Percentiles rank a stretch among this genome's conserved stretches.
Conservation (phyloP, 2,888 invertebrate species). For the Cryptocephalus primarius region DNA sequence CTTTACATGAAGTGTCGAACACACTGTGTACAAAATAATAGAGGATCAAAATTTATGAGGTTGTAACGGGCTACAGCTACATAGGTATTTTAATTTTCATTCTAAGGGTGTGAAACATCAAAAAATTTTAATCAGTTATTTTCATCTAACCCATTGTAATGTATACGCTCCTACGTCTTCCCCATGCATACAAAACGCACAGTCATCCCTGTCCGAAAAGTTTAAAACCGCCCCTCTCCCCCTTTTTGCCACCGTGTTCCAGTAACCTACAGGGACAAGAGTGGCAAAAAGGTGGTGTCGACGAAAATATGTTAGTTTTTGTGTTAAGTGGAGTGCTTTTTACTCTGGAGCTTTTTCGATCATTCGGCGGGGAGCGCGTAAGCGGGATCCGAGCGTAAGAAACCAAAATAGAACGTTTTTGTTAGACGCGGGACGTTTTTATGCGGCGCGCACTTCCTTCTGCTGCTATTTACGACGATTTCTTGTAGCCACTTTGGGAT, state of each 20-base stretch:
- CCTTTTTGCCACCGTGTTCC: not conserved
- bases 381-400: conserved; percentile 18
- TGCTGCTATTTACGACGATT: conserved; percentile 18
- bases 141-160: no score
- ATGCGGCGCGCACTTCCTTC: conserved; percentile 11
- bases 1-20: no score
- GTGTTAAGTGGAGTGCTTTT: not conserved
- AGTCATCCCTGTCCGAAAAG: no score
- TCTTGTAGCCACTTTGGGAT: conserved; percentile 16
- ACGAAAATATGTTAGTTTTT: not conserved
- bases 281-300: not conserved
- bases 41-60: no score
- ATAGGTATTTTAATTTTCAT: no score
- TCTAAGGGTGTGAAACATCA: no score
- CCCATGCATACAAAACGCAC: no score
- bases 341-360: not conserved
- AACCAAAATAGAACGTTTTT: conserved; percentile 35
- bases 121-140: no score
- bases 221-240: not conserved
- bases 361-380: not conserved
- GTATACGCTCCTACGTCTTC: no score
- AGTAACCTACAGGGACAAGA: not conserved
- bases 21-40: no score
- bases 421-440: conserved; percentile 8
- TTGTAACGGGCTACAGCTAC: no score